Base-by-base conservation (phyloP, 1,140 invertebrate species). In the Micrasema minimum region DNA sequence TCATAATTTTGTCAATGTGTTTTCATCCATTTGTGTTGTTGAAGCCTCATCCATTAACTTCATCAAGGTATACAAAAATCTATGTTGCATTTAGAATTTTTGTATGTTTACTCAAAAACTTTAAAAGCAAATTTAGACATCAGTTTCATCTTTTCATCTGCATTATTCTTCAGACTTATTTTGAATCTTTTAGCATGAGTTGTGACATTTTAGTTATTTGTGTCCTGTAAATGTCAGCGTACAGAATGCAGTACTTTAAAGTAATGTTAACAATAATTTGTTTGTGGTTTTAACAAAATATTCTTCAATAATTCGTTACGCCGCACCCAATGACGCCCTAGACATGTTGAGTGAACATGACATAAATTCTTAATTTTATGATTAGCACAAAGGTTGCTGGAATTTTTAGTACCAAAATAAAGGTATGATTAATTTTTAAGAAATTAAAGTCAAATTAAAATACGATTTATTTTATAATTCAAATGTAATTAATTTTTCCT, bases 241-340 rank as follows among this genome's bases (percentile, higher is more conserved):
- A 9, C 12, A 43, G 12, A n/a, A n/a, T 3, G 41, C 41, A n/a
- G n/a, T n/a, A n/a, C n/a, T n/a, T n/a, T n/a, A n/a, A 45, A 45
- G n/a, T 9, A 45, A 45, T 16, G n/a, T 45, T 45, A 45, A 45
- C 43, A 45, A 45, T 23, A 12, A 37, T 16, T 35, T 57, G 22
- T 53, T 67, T 55, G 20, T 53, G 20, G 41, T 57, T 68, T 66
- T 72, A 46, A 57, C 67, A 69, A 62, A 73, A 45, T 65, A 69
- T 65, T 69, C 72, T n/a, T 69, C 72, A 31, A 69, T 73, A 20
- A 66, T 73, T 59, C 66, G 43, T 66, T 73, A 73, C 45, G 72
- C 66, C 31, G 67, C 57, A 26, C 67, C 50, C 26, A 73, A 66
- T 35, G 72, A 73, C 12, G 72, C 61, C 41, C 31, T 73, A 14